Evolutionary conservation across 2,888 invertebrate species (phyloP), one percentile per base, ranked within the genome.

Genomic region (Euplexia lucipara): DNA sequence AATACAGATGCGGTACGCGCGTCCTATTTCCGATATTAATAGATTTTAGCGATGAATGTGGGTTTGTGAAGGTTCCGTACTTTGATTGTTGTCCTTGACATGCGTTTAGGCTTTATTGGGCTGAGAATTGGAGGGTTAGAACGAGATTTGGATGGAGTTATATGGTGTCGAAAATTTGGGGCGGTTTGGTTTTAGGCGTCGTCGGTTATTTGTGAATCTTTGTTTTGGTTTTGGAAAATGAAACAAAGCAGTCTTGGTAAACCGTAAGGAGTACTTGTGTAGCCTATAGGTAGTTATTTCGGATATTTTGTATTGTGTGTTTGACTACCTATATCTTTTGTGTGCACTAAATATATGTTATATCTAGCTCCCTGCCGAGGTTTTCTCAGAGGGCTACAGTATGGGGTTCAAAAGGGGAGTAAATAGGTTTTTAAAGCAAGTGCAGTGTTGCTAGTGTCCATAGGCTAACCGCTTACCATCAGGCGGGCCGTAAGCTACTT

Each of bases 1-100:
- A 72, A 65, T 72, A 74, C 73, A 77, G 72, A 70, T 77, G 60
- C 63, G 63, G 62, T 64, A 52, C 58, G 37, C 54, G 52, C 59
- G 74, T 59, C 70, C 68, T 63, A 58, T 70, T 62, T 78, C 44
- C 59, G 62, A 75, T 74, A 61, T 72, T 61, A 65, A 80, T 77
- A 73, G 67, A 70, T 64, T 73, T 62, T 34, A 26, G 41, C 47
- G 59, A 63, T 62, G 34, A 16, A 64, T 35, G n/a, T 69, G 39
- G 42, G 54, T 51, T 76, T 64, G 51, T 18, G 8, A 12, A 20
- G 7, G 49, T 18, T 70, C 53, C 52, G 32, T 10, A 30, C 32
- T 41, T 56, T 49, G 42, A 49, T 45, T 57, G n/a, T 9, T 26
- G 61, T 69, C 74, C 74, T 73, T 80, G 66, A 61, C 42, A 59